Percentiles rank a stretch among this genome's conserved stretches.
These are phyloP conservation scores for Ichneumoninae sp. DNA, from an alignment of 2,888 invertebrate genomes.

Conservation along the genomic window DNA sequence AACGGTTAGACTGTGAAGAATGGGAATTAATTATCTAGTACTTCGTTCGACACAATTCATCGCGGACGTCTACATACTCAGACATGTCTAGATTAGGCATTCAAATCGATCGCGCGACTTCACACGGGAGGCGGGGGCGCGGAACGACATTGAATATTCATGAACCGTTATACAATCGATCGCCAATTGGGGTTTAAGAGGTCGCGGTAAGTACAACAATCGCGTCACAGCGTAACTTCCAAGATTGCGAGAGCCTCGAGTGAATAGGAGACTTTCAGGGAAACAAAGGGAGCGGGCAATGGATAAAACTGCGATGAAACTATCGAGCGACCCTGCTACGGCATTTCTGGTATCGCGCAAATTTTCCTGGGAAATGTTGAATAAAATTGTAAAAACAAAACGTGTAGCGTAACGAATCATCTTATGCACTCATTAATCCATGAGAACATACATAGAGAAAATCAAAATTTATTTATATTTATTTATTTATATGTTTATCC, in stretches of 20 bases:
- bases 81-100: slow-evolving; percentile 7
- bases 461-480: too few relatives aligned
- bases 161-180: background rate
- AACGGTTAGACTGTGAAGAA: background rate
- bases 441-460: background rate
- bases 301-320: slow-evolving; percentile 19
- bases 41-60: background rate
- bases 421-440: slow-evolving; percentile 1
- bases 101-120: slow-evolving; percentile 1
- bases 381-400: background rate
- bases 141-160: background rate
- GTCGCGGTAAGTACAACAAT: slow-evolving; percentile 1
- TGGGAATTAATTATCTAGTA: background rate
- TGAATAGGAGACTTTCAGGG: slow-evolving; percentile 20
- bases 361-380: background rate
- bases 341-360: slow-evolving; percentile 2
- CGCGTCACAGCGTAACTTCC: background rate
- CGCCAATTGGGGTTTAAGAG: background rate
- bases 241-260: slow-evolving; percentile 6
- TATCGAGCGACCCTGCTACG: slow-evolving; percentile 37
- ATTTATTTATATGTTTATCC: too few relatives aligned
- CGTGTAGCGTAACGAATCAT: background rate
- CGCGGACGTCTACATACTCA: background rate
- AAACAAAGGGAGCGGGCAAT: slow-evolving; percentile 25
- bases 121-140: background rate